Percentiles rank a stretch among this genome's conserved stretches.
Evolutionary conservation across 2,888 invertebrate species (phyloP).

Genomic region (Adineta ricciae): DNA sequence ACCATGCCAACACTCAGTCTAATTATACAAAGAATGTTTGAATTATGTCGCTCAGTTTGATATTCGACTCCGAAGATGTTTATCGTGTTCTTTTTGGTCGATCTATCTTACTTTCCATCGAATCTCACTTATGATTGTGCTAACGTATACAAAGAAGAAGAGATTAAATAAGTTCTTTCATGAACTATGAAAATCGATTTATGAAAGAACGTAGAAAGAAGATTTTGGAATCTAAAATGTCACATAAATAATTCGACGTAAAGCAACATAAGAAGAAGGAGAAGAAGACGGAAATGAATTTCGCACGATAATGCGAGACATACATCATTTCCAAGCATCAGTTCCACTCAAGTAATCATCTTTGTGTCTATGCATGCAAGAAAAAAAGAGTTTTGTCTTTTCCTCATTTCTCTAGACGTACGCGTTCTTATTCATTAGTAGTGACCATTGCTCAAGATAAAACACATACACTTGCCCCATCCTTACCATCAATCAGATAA

Average conservation of each 20-base stretch:
- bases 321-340: background rate
- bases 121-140: no score
- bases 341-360: background rate
- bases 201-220: background rate
- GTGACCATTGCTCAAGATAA: background rate
- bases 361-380: background rate
- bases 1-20: background rate
- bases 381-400: background rate
- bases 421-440: background rate
- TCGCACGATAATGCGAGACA: background rate
- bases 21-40: background rate
- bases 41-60: no score
- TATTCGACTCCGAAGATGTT: no score
- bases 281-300: background rate
- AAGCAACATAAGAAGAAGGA: background rate
- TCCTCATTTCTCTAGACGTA: background rate
- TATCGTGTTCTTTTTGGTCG: no score
- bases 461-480: background rate
- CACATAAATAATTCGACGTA: no score
- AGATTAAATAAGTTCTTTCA: background rate
- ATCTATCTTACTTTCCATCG: no score
- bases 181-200: background rate
- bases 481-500: background rate
- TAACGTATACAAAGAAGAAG: background rate
- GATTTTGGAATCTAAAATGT: no score